Conservation (phyloP, 2,888 invertebrate species). For the Drosophila nigritarsus region DNA sequence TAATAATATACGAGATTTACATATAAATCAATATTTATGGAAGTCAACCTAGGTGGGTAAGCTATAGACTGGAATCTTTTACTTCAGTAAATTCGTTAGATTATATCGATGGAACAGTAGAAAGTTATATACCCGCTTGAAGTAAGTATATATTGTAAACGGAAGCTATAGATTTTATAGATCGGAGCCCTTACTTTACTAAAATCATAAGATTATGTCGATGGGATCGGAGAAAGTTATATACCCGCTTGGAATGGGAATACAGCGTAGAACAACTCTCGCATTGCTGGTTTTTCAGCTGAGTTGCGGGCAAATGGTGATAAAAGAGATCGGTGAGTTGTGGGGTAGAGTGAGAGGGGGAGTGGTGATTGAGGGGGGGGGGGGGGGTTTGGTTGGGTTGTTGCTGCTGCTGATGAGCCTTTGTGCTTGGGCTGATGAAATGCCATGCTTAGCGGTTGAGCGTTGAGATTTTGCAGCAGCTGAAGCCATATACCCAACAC, state of each 20-base stretch:
- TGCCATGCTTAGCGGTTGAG: conserved; percentile 78
- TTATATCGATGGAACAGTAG: no score
- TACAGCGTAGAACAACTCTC: not conserved
- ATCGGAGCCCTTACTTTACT: not conserved
- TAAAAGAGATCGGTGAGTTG: not conserved
- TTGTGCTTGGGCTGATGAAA: conserved; percentile 69
- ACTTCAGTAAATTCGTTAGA: no score
- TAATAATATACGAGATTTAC: not conserved
- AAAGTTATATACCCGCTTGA: no score
- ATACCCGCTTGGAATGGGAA: not conserved
- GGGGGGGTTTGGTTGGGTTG: conserved; percentile 1
- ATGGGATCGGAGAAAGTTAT: not conserved
- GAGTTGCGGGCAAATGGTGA: conserved; percentile 3
- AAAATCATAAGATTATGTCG: not conserved
- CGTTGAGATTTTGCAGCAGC: conserved; percentile 61
- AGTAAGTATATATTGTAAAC: no score
- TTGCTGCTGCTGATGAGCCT: conserved; percentile 6
- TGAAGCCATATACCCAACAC: conserved; percentile 49
- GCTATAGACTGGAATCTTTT: not conserved
- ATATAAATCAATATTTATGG: not conserved
- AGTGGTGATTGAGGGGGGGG: no score
- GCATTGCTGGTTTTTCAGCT: conserved; percentile 60
- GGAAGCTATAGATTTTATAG: not conserved
- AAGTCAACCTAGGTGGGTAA: not conserved
- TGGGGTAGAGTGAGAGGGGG: not conserved